phyloP scores from a whole-genome alignment of 2,888 invertebrate species.

The Petrolisthes cinctipes region DNA sequence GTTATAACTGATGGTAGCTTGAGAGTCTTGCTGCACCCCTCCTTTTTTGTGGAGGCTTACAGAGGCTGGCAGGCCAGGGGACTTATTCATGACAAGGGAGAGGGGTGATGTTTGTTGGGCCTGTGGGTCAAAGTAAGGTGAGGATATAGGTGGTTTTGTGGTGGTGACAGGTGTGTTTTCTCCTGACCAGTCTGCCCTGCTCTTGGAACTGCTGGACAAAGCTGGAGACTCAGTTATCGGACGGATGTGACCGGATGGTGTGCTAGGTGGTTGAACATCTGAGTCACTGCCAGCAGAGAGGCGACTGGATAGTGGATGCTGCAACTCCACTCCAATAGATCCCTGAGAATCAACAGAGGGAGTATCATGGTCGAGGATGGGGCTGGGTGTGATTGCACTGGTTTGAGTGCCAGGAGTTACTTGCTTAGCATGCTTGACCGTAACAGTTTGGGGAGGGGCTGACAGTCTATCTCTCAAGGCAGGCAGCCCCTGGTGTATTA shows the following conservation, averaged over 20 bases:
- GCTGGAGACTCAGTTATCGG: constrained; percentile 52
- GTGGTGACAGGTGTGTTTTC: constrained; percentile 35
- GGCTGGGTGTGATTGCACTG: constrained; percentile 41
- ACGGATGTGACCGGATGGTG: constrained; percentile 57
- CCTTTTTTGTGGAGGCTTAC: background rate
- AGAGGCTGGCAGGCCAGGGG: constrained; percentile 11
- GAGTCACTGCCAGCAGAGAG: constrained; percentile 38
- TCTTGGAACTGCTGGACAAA: constrained; percentile 31
- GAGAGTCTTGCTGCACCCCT: background rate
- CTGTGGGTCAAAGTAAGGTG: constrained; percentile 41
- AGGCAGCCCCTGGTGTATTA: constrained; percentile 20
- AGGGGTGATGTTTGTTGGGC: constrained; percentile 60
- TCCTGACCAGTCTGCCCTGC: constrained; percentile 47
- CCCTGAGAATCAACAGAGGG: constrained; percentile 58
- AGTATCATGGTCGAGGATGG: constrained; percentile 53
- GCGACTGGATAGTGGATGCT: constrained; percentile 44
- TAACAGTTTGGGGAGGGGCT: constrained; percentile 32
- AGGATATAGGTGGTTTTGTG: constrained; percentile 34
- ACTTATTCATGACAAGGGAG: constrained; percentile 57
- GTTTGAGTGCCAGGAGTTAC: constrained; percentile 24
- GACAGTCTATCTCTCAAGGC: constrained; percentile 8
- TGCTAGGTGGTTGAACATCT: constrained; percentile 34
- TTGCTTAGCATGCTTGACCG: constrained; percentile 33
- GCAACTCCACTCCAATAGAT: constrained; percentile 58
- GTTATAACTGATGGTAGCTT: background rate